Percentiles rank a stretch among this genome's conserved stretches.
phyloP scores from a whole-genome alignment of 2,888 invertebrate species.

The Chrysopilus asiliformis region DNA sequence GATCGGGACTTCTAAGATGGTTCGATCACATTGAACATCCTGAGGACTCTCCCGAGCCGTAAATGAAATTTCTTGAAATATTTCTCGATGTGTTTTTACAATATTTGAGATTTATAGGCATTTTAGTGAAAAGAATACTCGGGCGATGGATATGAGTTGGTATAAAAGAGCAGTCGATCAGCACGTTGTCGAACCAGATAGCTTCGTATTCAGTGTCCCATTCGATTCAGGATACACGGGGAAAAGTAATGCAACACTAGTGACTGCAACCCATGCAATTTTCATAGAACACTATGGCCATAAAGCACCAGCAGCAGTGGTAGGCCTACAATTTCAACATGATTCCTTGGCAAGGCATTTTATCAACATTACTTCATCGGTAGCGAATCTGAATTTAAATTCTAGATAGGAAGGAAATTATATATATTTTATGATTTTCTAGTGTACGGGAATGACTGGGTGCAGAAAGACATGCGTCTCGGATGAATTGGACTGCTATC shows the following conservation, averaged over 20 bases:
- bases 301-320: slow-evolving; percentile 78
- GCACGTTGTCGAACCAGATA: slow-evolving; percentile 70
- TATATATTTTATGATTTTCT: slow-evolving; percentile 19
- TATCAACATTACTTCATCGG: slow-evolving; percentile 76
- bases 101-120: too few relatives aligned
- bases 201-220: slow-evolving; percentile 72
- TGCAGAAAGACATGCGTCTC: slow-evolving; percentile 79
- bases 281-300: slow-evolving; percentile 74
- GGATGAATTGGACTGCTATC: slow-evolving; percentile 80
- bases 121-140: slow-evolving; percentile 65
- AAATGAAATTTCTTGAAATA: slow-evolving; percentile 24
- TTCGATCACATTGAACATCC: slow-evolving; percentile 52
- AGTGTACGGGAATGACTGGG: slow-evolving; percentile 52
- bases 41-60: slow-evolving; percentile 54
- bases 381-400: too few relatives aligned
- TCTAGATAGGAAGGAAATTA: too few relatives aligned
- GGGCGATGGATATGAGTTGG: slow-evolving; percentile 81
- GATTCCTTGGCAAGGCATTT: slow-evolving; percentile 72
- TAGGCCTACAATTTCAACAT: slow-evolving; percentile 80
- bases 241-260: slow-evolving; percentile 46
- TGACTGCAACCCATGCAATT: slow-evolving; percentile 83
- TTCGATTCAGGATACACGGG: slow-evolving; percentile 36
- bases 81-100: slow-evolving; percentile 8
- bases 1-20: slow-evolving; percentile 81
- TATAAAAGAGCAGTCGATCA: slow-evolving; percentile 85